Evolutionary conservation across 1,140 invertebrate genomes (phyloP), one percentile per base, ranked within the genome.

Genomic region (Aphelinus certus): DNA sequence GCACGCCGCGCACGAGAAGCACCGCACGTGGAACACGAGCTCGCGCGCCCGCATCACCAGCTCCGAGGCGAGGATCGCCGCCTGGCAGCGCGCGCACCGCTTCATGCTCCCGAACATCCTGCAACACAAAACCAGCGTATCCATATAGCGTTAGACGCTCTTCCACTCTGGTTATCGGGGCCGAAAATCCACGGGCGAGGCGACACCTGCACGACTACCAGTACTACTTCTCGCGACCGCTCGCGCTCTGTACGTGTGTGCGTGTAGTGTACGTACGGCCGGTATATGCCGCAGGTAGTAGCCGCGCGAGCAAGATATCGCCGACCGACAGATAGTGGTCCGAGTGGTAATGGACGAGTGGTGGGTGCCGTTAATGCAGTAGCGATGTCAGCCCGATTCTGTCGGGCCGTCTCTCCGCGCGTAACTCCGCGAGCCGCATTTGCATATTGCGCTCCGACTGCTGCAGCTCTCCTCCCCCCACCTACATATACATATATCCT

Each of bases 1-100:
- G 88, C 97, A 99, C n/a, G 95, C 92, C 10, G 94, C 93, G 86
- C 97, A 99, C 4, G 93, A 95, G 89, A 99, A 98, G 88, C 97
- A 98, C 80, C 95, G 93, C 55, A 98, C 93, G 89, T 98, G 97
- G 89, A 97, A 98, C 68, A 98, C 96, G 78, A 95, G 91, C 79
- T 97, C 95, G 10, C 95, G 90, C 3, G 96, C 96, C 71, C 96
- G 88, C 97, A 99, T 98, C 82, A 99, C 97, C 81, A 98, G 86
- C 88, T 99, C 97, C 68, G 95, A 94, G 53, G 96, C 92, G n/a
- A 94, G 92, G 75, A 99, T 96, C n/a, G 93, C 92, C 46, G 94
- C 93, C 80, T 96, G 93, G 87, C 97, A 98, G 69, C 96, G 91
- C 47, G 94, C 93, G 84, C 97, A 98, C 47, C 95, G 90, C 82